Conservation (phyloP, 30 jellyfish, hydroid and myxozoan species). For the Pelagia noctiluca region DNA sequence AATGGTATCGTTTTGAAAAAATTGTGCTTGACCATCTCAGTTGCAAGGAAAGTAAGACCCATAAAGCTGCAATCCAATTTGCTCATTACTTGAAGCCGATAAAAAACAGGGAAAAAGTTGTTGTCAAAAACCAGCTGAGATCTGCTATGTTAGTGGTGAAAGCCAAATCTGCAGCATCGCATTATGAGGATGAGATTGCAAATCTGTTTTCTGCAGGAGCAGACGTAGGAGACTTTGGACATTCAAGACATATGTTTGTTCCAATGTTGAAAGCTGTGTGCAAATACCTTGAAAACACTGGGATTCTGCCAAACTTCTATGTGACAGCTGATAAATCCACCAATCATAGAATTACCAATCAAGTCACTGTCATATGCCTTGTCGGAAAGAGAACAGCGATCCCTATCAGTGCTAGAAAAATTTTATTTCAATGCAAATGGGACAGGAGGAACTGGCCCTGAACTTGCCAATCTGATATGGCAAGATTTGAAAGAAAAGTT, state of each 20-base stretch:
- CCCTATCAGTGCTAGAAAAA: neutral
- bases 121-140: conserved; percentile 25
- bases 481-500: neutral
- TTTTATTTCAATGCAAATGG: conserved; percentile 23
- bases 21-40: neutral
- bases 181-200: conserved; percentile 31
- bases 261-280: conserved; percentile 15
- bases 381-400: conserved; percentile 23
- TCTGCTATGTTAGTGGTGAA: conserved; percentile 30
- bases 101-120: neutral
- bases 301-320: conserved; percentile 6
- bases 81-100: neutral
- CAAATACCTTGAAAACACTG: conserved; percentile 26
- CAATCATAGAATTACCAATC: conserved; percentile 27
- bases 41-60: neutral
- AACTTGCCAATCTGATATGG: conserved; percentile 1
- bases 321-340: conserved; percentile 22
- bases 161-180: conserved; percentile 43
- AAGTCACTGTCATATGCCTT: conserved; percentile 5
- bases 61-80: neutral
- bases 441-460: neutral
- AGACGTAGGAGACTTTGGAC: conserved; percentile 58
- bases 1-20: conserved; percentile 12
- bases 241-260: conserved; percentile 12
- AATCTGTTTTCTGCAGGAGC: conserved; percentile 50